Evolutionary conservation across 2,888 invertebrate species (phyloP).

Genomic region (Corythucha ciliata): DNA sequence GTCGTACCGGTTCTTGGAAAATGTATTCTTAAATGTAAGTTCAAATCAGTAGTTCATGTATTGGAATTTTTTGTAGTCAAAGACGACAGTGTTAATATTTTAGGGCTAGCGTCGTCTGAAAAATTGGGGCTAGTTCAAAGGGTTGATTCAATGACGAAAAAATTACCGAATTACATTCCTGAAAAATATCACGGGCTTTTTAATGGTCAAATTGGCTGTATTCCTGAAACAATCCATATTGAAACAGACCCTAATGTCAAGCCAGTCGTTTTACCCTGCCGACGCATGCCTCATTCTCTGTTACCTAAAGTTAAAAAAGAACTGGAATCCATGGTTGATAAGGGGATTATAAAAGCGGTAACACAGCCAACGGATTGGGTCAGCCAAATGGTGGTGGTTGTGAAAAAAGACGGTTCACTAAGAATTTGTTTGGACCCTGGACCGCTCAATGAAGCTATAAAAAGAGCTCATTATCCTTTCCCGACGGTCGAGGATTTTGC

Average conservation of each 20-base stretch:
- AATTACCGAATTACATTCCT: background rate
- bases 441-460: constrained; percentile 13
- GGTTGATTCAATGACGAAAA: background rate
- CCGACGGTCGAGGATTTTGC: constrained; percentile 18
- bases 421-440: constrained; percentile 24
- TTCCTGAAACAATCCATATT: background rate
- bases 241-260: constrained; percentile 11
- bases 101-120: constrained; percentile 3
- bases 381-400: constrained; percentile 18
- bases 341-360: constrained; percentile 12
- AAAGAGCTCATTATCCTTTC: constrained; percentile 19
- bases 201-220: constrained; percentile 8
- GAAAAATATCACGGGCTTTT: background rate
- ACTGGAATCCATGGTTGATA: constrained; percentile 13
- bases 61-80: constrained; percentile 6
- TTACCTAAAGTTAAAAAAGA: constrained; percentile 18
- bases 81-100: background rate
- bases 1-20: constrained; percentile 10
- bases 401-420: constrained; percentile 10
- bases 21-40: background rate
- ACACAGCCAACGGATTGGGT: constrained; percentile 23
- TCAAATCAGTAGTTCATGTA: background rate
- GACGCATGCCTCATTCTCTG: constrained; percentile 13
- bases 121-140: background rate
- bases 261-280: constrained; percentile 15